phyloP scores from a whole-genome alignment of 2,888 invertebrate species.

The Cylindroiulus punctatus region DNA sequence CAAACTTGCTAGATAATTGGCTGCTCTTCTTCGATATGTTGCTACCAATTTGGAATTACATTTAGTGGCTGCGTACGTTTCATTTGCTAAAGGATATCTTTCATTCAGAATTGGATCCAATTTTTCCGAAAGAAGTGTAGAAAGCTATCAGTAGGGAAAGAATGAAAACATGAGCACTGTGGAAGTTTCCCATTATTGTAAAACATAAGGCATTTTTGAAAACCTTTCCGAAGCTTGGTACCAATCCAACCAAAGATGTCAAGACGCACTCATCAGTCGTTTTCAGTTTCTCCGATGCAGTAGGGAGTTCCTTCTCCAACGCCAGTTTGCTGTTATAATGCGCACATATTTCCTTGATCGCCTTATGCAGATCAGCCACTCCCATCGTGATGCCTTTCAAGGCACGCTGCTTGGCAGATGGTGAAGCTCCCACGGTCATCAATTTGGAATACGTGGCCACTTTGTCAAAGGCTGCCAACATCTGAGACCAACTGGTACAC shows the following conservation, averaged over 20 bases:
- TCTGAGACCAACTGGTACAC: constrained; percentile 62
- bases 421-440: not conserved
- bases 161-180: not conserved
- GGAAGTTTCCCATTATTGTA: not conserved
- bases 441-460: constrained; percentile 57
- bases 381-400: constrained; percentile 62
- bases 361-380: constrained; percentile 63
- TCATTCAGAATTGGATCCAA: not conserved
- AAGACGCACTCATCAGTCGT: constrained; percentile 68
- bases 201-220: not conserved
- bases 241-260: constrained; percentile 66
- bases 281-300: constrained; percentile 66
- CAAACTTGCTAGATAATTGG: constrained; percentile 63
- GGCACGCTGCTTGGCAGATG: constrained; percentile 62
- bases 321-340: constrained; percentile 65
- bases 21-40: constrained; percentile 60
- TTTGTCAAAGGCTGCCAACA: constrained; percentile 63
- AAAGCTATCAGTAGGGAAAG: not conserved
- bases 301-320: constrained; percentile 67
- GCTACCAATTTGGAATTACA: constrained; percentile 20
- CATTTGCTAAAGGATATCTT: not conserved
- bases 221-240: constrained; percentile 64
- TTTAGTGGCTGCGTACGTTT: not conserved
- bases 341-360: constrained; percentile 65
- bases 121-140: not conserved